phyloP scores from a whole-genome alignment of 2,888 invertebrate genomes.

The Deilephila porcellus region DNA sequence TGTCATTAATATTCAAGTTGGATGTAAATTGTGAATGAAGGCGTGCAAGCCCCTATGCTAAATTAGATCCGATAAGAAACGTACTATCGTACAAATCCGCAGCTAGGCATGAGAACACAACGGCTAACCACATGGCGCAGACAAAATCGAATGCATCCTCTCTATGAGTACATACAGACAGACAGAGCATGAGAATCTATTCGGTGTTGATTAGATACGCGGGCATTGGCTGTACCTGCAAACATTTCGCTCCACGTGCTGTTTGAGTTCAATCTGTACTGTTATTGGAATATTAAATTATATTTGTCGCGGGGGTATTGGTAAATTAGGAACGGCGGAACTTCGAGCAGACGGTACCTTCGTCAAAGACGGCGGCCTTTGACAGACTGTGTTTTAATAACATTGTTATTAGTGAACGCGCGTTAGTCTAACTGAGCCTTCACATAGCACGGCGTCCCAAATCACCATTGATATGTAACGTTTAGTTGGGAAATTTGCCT shows the following conservation, averaged over 20 bases:
- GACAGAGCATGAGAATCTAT: slow-evolving; percentile 29
- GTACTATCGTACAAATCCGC: neutral
- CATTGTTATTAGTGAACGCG: neutral
- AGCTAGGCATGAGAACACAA: neutral
- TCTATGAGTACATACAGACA: slow-evolving; percentile 29
- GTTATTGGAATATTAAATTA: slow-evolving; percentile 51
- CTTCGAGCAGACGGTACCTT: neutral
- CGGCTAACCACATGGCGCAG: slow-evolving; percentile 18
- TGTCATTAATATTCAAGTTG: too few relatives aligned
- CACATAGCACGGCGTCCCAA: neutral
- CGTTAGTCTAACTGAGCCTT: neutral
- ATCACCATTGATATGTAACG: neutral
- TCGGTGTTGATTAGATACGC: slow-evolving; percentile 40
- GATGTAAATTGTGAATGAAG: too few relatives aligned
- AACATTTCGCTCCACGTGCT: slow-evolving; percentile 40
- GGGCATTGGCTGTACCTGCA: slow-evolving; percentile 35
- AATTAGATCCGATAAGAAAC: neutral
- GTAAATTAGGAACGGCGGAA: slow-evolving; percentile 7
- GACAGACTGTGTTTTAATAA: neutral
- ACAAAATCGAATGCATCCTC: slow-evolving; percentile 22
- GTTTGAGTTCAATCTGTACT: slow-evolving; percentile 46
- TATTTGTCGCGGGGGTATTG: slow-evolving; percentile 29
- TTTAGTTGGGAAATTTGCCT: neutral
- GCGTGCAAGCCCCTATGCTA: neutral
- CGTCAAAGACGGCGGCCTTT: neutral